These are phyloP conservation scores for Choristoneura rosaceana DNA, from an alignment of 2,888 invertebrate species.

Conservation along the genomic window DNA sequence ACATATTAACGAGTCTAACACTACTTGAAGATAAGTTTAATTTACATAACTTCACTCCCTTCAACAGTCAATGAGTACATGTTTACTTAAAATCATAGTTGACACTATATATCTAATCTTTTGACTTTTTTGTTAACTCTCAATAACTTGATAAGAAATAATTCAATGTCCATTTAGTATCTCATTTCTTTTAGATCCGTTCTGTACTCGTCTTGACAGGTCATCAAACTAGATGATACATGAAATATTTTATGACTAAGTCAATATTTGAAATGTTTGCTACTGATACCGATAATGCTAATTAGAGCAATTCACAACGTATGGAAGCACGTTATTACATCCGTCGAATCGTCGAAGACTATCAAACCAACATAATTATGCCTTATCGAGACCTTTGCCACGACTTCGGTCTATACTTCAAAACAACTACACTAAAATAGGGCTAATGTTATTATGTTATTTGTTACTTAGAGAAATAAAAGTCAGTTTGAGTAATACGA, in stretches of 20 bases:
- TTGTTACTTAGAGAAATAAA: constrained; percentile 55
- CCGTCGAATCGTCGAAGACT: constrained; percentile 75
- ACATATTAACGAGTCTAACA: constrained; percentile 13
- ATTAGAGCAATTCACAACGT: constrained; percentile 57
- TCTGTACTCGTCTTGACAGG: constrained; percentile 43
- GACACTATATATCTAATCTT: constrained; percentile 53
- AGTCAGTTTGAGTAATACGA: constrained; percentile 29
- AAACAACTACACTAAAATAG: constrained; percentile 55
- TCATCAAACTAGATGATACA: constrained; percentile 17
- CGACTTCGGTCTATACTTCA: constrained; percentile 56
- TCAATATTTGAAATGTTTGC: constrained; percentile 46
- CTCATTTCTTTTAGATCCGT: constrained; percentile 64
- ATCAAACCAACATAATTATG: constrained; percentile 56
- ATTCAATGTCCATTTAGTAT: constrained; percentile 51
- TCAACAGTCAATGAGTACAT: constrained; percentile 42
- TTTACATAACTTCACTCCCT: constrained; percentile 4
- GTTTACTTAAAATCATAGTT: constrained; percentile 60
- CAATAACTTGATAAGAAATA: constrained; percentile 61
- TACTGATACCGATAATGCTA: constrained; percentile 51
- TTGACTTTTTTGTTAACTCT: constrained; percentile 63
- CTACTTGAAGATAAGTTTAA: constrained; percentile 18
- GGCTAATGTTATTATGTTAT: constrained; percentile 58
- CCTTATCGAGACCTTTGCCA: constrained; percentile 75
- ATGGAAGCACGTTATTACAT: constrained; percentile 55
- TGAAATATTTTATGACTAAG: constrained; percentile 1